phyloP scores from a whole-genome alignment of 2,797 vertebrate genomes.

The Chloroceryle inda region DNA sequence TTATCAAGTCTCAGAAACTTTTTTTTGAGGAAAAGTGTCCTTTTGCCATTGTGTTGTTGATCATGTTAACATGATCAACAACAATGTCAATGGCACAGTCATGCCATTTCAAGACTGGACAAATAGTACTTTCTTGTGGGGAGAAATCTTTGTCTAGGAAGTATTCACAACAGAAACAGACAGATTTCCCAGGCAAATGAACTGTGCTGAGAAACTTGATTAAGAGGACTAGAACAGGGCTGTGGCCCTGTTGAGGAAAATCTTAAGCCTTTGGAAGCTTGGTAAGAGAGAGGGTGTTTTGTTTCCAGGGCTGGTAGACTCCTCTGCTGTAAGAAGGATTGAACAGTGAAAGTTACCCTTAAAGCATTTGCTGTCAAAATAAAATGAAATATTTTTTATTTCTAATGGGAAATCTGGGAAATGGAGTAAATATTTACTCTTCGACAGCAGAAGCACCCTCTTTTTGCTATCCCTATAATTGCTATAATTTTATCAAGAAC shows the following conservation, averaged over 20 bases:
- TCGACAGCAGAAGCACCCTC: background rate
- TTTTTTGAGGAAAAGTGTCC: background rate
- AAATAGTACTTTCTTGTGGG: background rate
- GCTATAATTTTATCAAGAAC: background rate
- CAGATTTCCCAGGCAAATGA: background rate
- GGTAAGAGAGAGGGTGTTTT: background rate
- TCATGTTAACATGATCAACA: rapidly evolving
- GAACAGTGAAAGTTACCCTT: background rate
- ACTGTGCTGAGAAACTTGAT: background rate
- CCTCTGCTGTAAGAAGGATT: background rate
- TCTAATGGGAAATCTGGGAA: background rate
- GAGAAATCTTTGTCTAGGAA: background rate
- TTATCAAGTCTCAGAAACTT: background rate
- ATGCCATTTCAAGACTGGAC: background rate
- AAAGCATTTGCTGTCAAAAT: background rate
- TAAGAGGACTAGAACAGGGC: background rate
- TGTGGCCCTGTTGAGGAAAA: background rate
- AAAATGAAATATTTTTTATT: background rate
- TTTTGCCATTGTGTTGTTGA: background rate
- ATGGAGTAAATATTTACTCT: background rate
- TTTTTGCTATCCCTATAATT: background rate
- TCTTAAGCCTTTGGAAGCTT: background rate
- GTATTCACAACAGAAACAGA: background rate
- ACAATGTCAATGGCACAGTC: background rate
- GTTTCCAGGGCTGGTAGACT: background rate